Conservation (phyloP, 2,888 invertebrate species). For the Nephrotoma guestfalica region DNA sequence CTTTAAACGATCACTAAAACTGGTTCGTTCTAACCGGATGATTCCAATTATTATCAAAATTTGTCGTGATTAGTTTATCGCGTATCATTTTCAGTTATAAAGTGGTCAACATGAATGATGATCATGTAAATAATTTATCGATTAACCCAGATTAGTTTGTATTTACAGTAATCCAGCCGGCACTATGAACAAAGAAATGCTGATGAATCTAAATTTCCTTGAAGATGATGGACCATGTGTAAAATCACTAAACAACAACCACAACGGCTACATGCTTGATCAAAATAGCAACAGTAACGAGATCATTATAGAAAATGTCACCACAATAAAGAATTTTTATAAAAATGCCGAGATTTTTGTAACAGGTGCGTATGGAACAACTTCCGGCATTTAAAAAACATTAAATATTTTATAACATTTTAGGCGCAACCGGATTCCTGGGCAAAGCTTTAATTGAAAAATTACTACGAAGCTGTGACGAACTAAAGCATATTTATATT, state of each 20-base stretch:
- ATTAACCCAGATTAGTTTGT: not conserved
- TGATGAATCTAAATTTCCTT: not conserved
- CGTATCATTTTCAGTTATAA: not conserved
- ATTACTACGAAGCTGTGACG: slow-evolving; percentile 69
- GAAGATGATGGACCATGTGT: not conserved
- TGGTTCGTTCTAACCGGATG: not conserved
- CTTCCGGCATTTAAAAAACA: not conserved
- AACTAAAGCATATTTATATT: slow-evolving; percentile 61
- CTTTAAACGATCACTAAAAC: not conserved
- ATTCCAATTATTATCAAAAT: not conserved
- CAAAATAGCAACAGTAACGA: not conserved
- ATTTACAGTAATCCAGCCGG: not conserved
- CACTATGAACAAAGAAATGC: not conserved
- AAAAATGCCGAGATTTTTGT: slow-evolving; percentile 23
- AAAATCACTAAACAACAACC: not conserved
- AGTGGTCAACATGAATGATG: not conserved
- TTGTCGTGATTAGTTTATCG: not conserved
- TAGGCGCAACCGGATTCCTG: slow-evolving; percentile 74
- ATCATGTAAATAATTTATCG: not conserved
- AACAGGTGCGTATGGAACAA: slow-evolving; percentile 18
- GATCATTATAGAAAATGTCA: not conserved
- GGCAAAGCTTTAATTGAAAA: slow-evolving; percentile 91
- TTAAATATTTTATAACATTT: slow-evolving; percentile 21
- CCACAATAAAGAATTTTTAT: slow-evolving; percentile 15
- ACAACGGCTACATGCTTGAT: not conserved